Base-by-base conservation (phyloP, 53 echinoderm and acorn worm species). In the Pentamera pediparva region DNA sequence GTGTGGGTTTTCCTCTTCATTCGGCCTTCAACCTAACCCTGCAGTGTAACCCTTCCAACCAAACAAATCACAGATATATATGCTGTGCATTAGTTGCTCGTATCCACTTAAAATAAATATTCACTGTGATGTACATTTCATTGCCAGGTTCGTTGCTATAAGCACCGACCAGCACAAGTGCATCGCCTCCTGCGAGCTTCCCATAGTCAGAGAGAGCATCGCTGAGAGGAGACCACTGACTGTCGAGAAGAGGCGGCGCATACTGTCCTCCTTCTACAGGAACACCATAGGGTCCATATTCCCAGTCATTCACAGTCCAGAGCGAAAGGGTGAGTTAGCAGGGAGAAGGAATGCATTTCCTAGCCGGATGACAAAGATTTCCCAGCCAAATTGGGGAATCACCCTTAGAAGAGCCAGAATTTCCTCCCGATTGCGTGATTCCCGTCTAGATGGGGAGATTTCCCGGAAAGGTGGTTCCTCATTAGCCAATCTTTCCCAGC, bases 111-210 rank as follows among this genome's bases (percentile, higher is more conserved):
- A 11, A 8, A 6, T 60, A 61, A 33, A 64, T 15, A n/a, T n/a
- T n/a, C n/a, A n/a, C n/a, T n/a, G n/a, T n/a, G n/a, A n/a, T n/a
- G n/a, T n/a, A n/a, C n/a, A 29, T 83, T 67, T 40, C 31, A 20
- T 69, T 51, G 6, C 10, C 52, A 96, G 98, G 40, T 96, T 83
- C 77, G 53, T 98, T 25, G 56, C 92, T 19, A 82, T 98, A 24
- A 89, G 92, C 76, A 89, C 88, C 25, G 81, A 86, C 27, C 91
- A 98, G 47, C 91, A 92, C 67, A 91, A 91, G 78, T 98, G 98
- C 45, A 81, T 98, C 5, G 75, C 89, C 17, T 88, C 86, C 2
- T 74, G 86, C 35, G 84, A 80, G 3, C 75, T 88, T 17, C 83
- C 88, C 18, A 58, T 79, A 9, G 45, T 78, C 9, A 78, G 83